Evolutionary conservation across 1,140 invertebrate species (phyloP), one percentile per base, ranked within the genome.

Genomic region (Scaptodrosophila lebanonensis): DNA sequence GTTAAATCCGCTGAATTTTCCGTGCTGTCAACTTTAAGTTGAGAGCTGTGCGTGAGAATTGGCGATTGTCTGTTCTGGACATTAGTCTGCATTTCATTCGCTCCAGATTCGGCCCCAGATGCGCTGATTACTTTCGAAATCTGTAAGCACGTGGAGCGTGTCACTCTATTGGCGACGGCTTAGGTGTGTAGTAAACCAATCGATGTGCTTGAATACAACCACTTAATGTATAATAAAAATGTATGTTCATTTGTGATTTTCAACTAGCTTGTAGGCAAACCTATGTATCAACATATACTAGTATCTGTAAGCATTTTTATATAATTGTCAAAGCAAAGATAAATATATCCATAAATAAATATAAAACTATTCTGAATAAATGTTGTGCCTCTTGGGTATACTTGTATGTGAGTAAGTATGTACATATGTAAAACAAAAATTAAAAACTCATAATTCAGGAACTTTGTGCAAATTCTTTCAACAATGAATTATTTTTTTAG

Each of bases 211-310:
- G 68, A 82, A 58, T 56, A 4, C 12, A 33, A 13, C 32, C 12
- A 9, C 73, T 82, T 72, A 79, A 77, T 79, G 75, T 79, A 82
- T 70, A 82, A 82, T 38, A 51, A 76, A 77, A 76, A 79, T 82
- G 68, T 75, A 82, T 82, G 75, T 82, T 75, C 70, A 83, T 82
- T 82, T 82, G 75, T 82, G 75, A 82, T 82, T 82, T 82, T 82
- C 70, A 75, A 70, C 56, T 82, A 82, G 75, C 62, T 52, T 53
- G 70, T 82, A 82, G 69, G 69, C 70, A 67, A 83, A 82, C 43
- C 64, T 77, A 76, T 77, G 54, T 76, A 76, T 71, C 72, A 56
- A 58, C 61, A n/a, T n/a, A n/a, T n/a, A n/a, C 71, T 66, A 66
- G 51, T 76, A 76, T 45, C 35, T 58, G 17, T 76, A 76, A 76